Evolutionary conservation across 2,888 invertebrate species (phyloP), one percentile per base, ranked within the genome.

Genomic region (Zele albiditarsus): DNA sequence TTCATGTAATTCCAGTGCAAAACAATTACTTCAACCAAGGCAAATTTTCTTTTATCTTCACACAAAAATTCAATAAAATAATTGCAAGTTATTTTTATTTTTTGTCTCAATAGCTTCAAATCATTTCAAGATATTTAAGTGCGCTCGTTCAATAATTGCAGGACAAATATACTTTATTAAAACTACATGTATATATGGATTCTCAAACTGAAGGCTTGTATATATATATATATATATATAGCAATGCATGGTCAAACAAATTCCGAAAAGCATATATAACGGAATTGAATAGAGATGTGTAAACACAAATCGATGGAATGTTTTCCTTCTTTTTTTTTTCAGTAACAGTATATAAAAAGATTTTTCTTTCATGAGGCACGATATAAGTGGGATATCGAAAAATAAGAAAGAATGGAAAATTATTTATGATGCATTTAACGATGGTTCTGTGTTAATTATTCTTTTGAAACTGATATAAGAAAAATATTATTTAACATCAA

Each of bases 221-320:
- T 3, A 63, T n/a, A n/a, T n/a, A n/a, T 53, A 23, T 53, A 53
- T n/a, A n/a, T n/a, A n/a, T n/a, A n/a, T 53, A 23, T 53, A 53
- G 6, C 23, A 20, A 12, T 65, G n/a, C 8, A 8, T 10, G 20
- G 23, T 23, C 53, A 33, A 25, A 65, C 25, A 65, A 65, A 65
- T 65, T 38, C 38, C 38, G 33, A 42, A 23, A 12, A 23, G 23
- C 53, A 53, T 0, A 53, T 8, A 53, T 53, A 38, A 38, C 23
- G 23, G 38, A 63, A 38, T 65, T 65, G 38, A 38, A 23, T 65
- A 38, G 38, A 23, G 38, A 38, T 38, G 8, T 65, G 31, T 38
- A 20, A 53, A 53, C 53, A 53, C 53, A n/a, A 53, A 53, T 23
- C 20, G 20, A 23, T 53, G 53, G 65, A 65, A 65, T 65, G 33